These are phyloP conservation scores for Donacobius atricapilla DNA, from an alignment of 2,113 vertebrate genomes.

Conservation along the genomic window DNA sequence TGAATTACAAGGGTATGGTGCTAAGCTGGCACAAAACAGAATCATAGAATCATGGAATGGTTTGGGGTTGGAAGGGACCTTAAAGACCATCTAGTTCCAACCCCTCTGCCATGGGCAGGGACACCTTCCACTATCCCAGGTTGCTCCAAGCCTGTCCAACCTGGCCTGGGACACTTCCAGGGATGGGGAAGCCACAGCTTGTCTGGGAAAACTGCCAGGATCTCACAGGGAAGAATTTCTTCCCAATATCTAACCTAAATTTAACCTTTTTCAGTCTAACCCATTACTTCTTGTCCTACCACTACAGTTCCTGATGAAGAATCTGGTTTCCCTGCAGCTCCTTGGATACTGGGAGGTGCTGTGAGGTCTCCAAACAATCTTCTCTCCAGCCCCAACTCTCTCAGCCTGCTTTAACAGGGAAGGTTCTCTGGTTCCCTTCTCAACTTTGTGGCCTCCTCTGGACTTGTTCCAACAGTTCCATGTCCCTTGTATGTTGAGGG, in stretches of 20 bases:
- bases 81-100: neutral
- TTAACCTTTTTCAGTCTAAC: neutral
- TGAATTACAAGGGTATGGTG: neutral
- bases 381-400: neutral
- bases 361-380: neutral
- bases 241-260: neutral
- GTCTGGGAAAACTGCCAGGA: neutral
- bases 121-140: neutral
- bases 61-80: neutral
- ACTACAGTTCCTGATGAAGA: neutral
- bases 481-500: accelerated
- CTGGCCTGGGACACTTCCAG: neutral
- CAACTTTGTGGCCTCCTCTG: neutral
- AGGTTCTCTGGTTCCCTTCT: neutral
- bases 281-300: neutral
- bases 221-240: neutral
- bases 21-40: neutral
- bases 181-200: neutral
- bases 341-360: neutral
- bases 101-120: accelerated
- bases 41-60: neutral
- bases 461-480: neutral
- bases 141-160: accelerated
- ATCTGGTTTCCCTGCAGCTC: neutral
- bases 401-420: accelerated